Evolutionary conservation across 2,888 invertebrate genomes (phyloP), one percentile per base, ranked within the genome.

Genomic region (Leptarthrus brevirostris): DNA sequence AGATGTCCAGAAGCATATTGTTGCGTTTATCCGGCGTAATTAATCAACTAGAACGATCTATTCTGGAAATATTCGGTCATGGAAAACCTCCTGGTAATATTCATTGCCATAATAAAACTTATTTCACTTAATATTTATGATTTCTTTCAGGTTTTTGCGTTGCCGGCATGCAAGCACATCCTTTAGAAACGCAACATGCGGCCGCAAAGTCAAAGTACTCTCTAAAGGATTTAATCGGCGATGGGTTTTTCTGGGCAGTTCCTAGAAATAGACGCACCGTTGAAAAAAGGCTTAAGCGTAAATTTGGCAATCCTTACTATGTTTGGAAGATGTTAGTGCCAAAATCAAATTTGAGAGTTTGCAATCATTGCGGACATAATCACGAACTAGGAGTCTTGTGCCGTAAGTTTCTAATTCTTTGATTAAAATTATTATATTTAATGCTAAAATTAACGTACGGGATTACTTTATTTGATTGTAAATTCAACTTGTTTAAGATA

Each of bases 331-430:
- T 91, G 76, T 81, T 92, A 12, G 86, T 87, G 22, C 91, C 93
- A 0, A 94, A 92, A 82, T 91, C 86, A 2, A 90, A 93, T 83
- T 86, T 97, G 30, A 86, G 91, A 76, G 88, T 89, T 0, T 97
- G 97, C 81, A 86, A 89, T 76, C 89, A 89, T 54, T 97, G 97
- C 86, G 97, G 97, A 0, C 90, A 93, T 83, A 89, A 93, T 84
- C 90, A 95, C 83, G 93, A 95, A 86, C 87, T 88, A 73, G 90
- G 92, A 56, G 87, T 90, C 58, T 86, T 97, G 54, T 97, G 97
- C 85, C 91, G 96, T 95, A 89, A 88, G 88, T 86, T 30, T 0
- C 5, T 5, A n/a, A n/a, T n/a, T n/a, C n/a, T n/a, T n/a, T n/a
- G n/a, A n/a, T n/a, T n/a, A n/a, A n/a, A n/a, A n/a, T n/a, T n/a